phyloP scores from a whole-genome alignment of 2,888 invertebrate genomes.

The Trachelus tabidus region DNA sequence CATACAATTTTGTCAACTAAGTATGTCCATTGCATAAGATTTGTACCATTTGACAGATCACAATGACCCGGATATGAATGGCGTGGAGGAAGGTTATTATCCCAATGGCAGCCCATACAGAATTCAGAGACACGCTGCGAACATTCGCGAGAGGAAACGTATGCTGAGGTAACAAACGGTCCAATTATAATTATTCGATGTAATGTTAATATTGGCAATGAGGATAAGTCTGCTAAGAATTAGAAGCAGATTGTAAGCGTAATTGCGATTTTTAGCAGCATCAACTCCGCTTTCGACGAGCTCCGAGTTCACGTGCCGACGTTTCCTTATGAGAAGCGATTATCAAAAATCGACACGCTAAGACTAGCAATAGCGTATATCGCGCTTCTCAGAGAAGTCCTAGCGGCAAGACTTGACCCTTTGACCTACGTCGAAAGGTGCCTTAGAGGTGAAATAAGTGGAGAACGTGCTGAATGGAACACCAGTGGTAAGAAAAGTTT shows the following conservation, averaged over 20 bases:
- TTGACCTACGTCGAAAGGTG: slow-evolving; percentile 94
- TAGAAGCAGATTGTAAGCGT: slow-evolving; percentile 52
- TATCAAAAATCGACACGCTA: slow-evolving; percentile 98
- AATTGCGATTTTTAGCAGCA: slow-evolving; percentile 83
- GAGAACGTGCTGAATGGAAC: slow-evolving; percentile 93
- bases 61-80: slow-evolving; percentile 61
- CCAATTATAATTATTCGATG: background rate
- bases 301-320: slow-evolving; percentile 97
- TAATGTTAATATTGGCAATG: background rate
- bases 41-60: slow-evolving; percentile 43
- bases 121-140: slow-evolving; percentile 92
- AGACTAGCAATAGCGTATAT: slow-evolving; percentile 98
- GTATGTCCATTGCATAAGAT: slow-evolving; percentile 16
- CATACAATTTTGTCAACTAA: background rate
- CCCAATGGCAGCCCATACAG: slow-evolving; percentile 84
- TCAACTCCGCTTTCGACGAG: slow-evolving; percentile 99
- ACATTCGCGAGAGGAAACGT: slow-evolving; percentile 95
- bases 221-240: background rate
- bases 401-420: slow-evolving; percentile 91
- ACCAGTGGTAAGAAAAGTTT: slow-evolving; percentile 82
- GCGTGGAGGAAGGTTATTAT: slow-evolving; percentile 69
- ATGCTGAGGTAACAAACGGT: slow-evolving; percentile 87
- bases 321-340: slow-evolving; percentile 97
- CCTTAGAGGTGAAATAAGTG: slow-evolving; percentile 88
- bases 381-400: slow-evolving; percentile 88